These are phyloP conservation scores for Spilogale gracilis DNA, from an alignment of 2,113 vertebrate species.

Conservation along the genomic window DNA sequence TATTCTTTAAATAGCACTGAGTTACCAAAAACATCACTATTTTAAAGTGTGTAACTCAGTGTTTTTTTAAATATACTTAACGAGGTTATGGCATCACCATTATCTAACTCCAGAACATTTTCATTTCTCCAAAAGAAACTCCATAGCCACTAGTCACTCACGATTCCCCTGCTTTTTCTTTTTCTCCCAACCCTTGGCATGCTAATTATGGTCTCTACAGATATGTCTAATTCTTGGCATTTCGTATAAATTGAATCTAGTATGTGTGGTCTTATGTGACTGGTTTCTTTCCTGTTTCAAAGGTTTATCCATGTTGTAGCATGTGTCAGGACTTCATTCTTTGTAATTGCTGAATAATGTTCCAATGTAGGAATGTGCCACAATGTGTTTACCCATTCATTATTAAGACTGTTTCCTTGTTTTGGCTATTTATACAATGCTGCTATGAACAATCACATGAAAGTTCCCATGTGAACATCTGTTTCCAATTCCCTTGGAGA, in stretches of 20 bases:
- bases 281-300: background rate
- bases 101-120: background rate
- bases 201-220: background rate
- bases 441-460: background rate
- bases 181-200: background rate
- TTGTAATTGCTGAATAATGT: background rate
- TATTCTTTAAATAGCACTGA: background rate
- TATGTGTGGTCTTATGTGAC: background rate
- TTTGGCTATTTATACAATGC: background rate
- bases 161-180: rapidly evolving
- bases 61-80: background rate
- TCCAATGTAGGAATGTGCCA: background rate
- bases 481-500: background rate
- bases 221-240: background rate
- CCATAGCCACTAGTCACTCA: background rate
- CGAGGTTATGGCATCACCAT: background rate
- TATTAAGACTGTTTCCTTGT: background rate
- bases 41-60: background rate
- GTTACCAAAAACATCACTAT: background rate
- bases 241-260: background rate
- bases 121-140: background rate
- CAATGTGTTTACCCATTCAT: background rate
- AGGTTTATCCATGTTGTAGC: background rate
- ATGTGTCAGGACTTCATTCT: background rate
- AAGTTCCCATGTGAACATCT: background rate